Evolutionary conservation across 2,113 vertebrate species (phyloP).

Genomic region (Coptodon bakossiorum): DNA sequence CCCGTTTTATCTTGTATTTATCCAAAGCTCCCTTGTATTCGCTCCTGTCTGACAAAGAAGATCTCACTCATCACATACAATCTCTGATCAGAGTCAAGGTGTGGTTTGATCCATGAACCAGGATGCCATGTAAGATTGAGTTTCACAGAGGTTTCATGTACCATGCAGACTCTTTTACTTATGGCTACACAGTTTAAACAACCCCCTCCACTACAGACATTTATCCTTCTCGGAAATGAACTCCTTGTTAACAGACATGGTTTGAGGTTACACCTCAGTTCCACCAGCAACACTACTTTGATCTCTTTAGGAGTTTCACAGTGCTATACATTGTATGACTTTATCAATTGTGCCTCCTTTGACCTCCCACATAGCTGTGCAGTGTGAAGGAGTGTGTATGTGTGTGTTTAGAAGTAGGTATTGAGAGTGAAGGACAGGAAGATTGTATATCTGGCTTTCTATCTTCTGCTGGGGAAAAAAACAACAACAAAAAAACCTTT

Average conservation of each 20-base stretch:
- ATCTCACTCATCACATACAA: conserved; percentile 32
- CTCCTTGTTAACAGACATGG: conserved; percentile 58
- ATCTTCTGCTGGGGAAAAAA: fast-evolving
- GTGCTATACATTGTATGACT: conserved; percentile 67
- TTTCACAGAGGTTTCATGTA: conserved; percentile 60
- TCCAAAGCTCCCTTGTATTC: neutral
- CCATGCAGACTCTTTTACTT: conserved; percentile 39
- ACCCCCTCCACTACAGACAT: conserved; percentile 58
- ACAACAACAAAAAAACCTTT: neutral
- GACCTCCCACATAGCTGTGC: conserved; percentile 25
- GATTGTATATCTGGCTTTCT: neutral
- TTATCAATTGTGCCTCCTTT: conserved; percentile 22
- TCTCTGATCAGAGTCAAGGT: conserved; percentile 45
- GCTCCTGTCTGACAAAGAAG: conserved; percentile 14
- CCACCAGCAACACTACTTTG: conserved; percentile 69
- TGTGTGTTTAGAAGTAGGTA: neutral
- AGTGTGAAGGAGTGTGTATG: neutral
- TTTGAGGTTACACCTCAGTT: conserved; percentile 71
- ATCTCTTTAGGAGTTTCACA: conserved; percentile 59
- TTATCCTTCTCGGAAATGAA: conserved; percentile 73
- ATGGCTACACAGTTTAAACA: conserved; percentile 53
- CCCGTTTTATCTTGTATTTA: neutral
- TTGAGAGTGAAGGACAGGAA: neutral
- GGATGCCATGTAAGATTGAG: conserved; percentile 63
- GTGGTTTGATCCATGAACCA: conserved; percentile 73